phyloP scores from a whole-genome alignment of 2,113 vertebrate species.

The Mus pahari region DNA sequence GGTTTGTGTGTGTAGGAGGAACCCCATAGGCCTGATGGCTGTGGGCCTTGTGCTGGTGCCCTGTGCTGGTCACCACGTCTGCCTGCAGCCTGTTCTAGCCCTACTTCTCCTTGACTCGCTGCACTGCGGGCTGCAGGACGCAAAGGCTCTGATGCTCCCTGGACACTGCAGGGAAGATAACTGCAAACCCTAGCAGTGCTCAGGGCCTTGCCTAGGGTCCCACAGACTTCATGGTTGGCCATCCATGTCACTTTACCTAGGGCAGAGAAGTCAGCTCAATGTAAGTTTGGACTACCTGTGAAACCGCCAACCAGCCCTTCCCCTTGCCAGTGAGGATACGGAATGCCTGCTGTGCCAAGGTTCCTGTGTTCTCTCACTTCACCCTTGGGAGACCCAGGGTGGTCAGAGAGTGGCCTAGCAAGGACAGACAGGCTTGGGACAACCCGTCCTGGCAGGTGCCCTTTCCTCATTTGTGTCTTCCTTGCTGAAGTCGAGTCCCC shows the following conservation, averaged over 20 bases:
- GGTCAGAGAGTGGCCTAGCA: background rate
- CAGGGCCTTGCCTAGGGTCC: background rate
- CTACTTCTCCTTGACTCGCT: background rate
- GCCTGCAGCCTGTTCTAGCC: background rate
- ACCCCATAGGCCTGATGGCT: background rate
- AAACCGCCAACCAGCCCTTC: background rate
- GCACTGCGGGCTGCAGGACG: background rate
- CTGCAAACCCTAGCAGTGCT: background rate
- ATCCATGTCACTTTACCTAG: background rate
- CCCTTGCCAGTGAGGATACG: background rate
- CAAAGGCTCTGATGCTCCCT: background rate
- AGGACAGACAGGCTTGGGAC: background rate
- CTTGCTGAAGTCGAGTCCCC: background rate
- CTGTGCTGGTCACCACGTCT: background rate
- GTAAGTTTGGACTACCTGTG: background rate
- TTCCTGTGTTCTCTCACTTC: background rate
- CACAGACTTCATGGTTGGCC: background rate
- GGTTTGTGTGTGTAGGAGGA: background rate
- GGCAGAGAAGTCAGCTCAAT: background rate
- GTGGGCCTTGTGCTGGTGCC: slow-evolving; percentile 27
- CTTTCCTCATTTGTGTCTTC: background rate
- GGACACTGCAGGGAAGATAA: background rate
- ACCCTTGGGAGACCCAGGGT: background rate
- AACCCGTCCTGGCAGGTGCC: background rate
- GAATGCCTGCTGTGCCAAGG: background rate